Evolutionary conservation across 2,113 vertebrate species (phyloP).

Genomic region (Chaetodon trifascialis): DNA sequence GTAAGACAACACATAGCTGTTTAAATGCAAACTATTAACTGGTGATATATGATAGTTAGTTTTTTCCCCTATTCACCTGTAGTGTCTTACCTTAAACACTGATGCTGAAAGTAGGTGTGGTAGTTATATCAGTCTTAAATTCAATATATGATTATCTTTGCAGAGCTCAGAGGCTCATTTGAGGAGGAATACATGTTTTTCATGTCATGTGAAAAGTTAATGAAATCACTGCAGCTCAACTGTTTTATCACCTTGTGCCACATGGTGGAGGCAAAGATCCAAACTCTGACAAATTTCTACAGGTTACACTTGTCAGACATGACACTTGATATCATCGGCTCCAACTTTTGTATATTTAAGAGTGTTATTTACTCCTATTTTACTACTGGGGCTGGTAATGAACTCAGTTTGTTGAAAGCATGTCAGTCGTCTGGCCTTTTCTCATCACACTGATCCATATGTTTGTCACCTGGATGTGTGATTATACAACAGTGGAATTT

Average conservation of each 20-base stretch:
- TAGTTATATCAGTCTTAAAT: background rate
- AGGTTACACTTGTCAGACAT: no score
- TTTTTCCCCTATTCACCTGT: no score
- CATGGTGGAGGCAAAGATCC: slow-evolving; percentile 67
- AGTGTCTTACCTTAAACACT: background rate
- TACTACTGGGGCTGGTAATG: background rate
- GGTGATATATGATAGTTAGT: background rate
- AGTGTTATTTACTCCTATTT: background rate
- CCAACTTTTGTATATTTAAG: background rate
- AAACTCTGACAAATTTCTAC: background rate
- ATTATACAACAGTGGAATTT: slow-evolving; percentile 57
- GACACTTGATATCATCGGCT: background rate
- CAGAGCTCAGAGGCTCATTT: background rate
- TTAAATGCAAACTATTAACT: no score
- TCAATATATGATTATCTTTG: background rate
- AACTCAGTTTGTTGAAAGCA: slow-evolving; percentile 14
- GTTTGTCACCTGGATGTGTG: slow-evolving; percentile 37
- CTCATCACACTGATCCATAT: slow-evolving; percentile 16
- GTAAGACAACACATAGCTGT: no score
- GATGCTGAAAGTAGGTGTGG: no score
- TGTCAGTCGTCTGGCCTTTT: background rate
- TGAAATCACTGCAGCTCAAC: background rate
- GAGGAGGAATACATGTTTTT: background rate
- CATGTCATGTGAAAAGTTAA: background rate
- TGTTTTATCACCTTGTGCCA: slow-evolving; percentile 49